These are phyloP conservation scores for Danionella dracula DNA, from an alignment of 2,797 vertebrate genomes.

Conservation along the genomic window DNA sequence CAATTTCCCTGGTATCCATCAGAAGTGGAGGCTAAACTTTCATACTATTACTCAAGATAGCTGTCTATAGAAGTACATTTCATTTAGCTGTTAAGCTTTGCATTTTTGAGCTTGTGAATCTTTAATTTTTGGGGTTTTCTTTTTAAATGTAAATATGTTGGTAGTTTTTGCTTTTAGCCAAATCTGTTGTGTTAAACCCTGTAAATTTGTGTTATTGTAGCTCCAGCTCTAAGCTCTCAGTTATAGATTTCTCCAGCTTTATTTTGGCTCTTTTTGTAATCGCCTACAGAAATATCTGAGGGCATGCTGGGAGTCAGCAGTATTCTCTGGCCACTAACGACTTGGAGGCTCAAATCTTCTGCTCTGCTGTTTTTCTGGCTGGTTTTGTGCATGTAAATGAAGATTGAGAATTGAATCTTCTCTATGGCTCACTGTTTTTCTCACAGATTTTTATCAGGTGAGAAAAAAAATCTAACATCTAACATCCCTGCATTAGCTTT, in stretches of 20 bases:
- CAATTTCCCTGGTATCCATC: too few relatives aligned
- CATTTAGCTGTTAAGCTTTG: too few relatives aligned
- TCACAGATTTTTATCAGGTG: conserved; percentile 6
- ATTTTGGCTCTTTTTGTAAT: not conserved
- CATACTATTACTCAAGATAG: too few relatives aligned
- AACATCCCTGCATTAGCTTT: too few relatives aligned
- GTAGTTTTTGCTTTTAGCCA: not conserved
- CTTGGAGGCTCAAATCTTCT: not conserved
- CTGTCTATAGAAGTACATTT: too few relatives aligned
- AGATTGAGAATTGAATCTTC: not conserved
- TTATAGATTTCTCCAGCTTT: not conserved
- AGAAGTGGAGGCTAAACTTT: too few relatives aligned
- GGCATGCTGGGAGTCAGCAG: not conserved
- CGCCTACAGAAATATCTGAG: not conserved
- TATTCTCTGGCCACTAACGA: not conserved
- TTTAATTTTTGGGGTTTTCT: too few relatives aligned
- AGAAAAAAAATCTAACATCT: not conserved
- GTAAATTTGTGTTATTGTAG: not conserved
- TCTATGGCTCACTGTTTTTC: not conserved
- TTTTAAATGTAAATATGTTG: too few relatives aligned
- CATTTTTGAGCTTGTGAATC: too few relatives aligned
- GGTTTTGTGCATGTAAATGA: not conserved
- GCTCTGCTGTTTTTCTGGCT: not conserved
- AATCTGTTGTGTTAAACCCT: too few relatives aligned
- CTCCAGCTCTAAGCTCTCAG: not conserved